Base-by-base conservation (phyloP, 2,888 invertebrate species). In the Drosophila picticornis region DNA sequence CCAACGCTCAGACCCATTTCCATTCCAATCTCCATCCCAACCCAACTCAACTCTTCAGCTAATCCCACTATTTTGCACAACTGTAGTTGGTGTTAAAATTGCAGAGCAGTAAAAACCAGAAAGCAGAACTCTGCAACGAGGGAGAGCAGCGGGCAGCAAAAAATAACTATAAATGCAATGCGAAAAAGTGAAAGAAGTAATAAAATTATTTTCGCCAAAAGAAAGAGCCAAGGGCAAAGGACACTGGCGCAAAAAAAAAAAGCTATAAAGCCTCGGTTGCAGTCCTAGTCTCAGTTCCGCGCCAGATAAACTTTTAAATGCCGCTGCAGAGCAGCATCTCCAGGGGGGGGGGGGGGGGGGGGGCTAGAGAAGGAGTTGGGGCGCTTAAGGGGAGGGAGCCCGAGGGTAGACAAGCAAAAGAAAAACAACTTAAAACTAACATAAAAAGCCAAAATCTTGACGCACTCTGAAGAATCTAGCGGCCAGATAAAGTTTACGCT, bases 301-400 rank as follows among this genome's bases (percentile, higher is more conserved):
- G 68, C 79, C 61, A 80, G 91, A 88, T 85, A 87, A 87, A 87
- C 77, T 87, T 87, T 87, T 90, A 90, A 87, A 90, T 85, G 88
- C 85, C 80, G 68, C 69, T 73, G 51, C 77, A 81, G 70, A 66
- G 72, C 62, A 32, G 61, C 25, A 31, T 29, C 11, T 60, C 29
- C 68, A 46, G 46, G 36, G 52, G 29, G 43, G 51, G 32, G 58
- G n/a, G 22, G 68, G 43, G 46, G 36, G 52, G 29, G 43, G 51
- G 32, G 58, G n/a, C 65, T 13, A 11, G 32, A 31, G 48, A 32
- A 27, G 31, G 34, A 64, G 61, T 31, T 22, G 27, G 29, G 43
- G 34, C 16, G 25, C 43, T 46, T 7, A 22, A 29, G 51, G 43
- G 31, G 43, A 50, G 48, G 6, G 32, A 50, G 25, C 53, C 32